Evolutionary conservation across 2,888 invertebrate species (phyloP), one percentile per base, ranked within the genome.

Genomic region (Papilio gigon): DNA sequence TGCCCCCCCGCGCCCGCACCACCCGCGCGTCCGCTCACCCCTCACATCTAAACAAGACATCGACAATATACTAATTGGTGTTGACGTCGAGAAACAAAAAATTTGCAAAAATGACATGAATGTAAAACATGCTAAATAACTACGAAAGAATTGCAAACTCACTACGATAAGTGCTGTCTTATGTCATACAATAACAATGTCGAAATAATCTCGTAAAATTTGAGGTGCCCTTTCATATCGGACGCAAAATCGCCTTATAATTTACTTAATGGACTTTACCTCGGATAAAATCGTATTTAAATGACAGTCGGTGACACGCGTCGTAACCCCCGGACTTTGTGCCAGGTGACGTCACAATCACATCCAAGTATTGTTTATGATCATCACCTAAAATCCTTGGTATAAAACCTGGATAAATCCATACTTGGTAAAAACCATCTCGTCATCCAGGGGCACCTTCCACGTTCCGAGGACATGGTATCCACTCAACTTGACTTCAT

Each of bases 1-100:
- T 89, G 76, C 82, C 89, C 86, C 84, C 82, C 75, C 88, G 84
- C 82, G 84, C 87, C 85, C 80, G 82, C n/a, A n/a, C n/a, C n/a
- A n/a, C n/a, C 78, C 80, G 82, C 82, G 82, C 84, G 86, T 88
- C 87, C 88, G 87, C 88, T 75, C 81, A 88, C 74, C 80, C 73
- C 81, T 89, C 89, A 90, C 90, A 90, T 90, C 90, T 90, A 79
- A 12, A 76, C 71, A 61, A 44, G 30, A 14, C 4, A 35, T 40
- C 42, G n/a, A 40, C n/a, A 4, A 1, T 42, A 17, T 42, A 17
- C 1, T 42, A 4, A 42, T 42, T 42, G 42, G 17, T 17, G 17
- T 17, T 8, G 8, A 42, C 14, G 40, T 40, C 2, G 9, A 20
- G 17, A 20, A 17, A 42, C 17, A 42, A 42, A 37, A 42, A 42